phyloP scores from a whole-genome alignment of 1,140 invertebrate species.

The Drosophila quadrilineata region DNA sequence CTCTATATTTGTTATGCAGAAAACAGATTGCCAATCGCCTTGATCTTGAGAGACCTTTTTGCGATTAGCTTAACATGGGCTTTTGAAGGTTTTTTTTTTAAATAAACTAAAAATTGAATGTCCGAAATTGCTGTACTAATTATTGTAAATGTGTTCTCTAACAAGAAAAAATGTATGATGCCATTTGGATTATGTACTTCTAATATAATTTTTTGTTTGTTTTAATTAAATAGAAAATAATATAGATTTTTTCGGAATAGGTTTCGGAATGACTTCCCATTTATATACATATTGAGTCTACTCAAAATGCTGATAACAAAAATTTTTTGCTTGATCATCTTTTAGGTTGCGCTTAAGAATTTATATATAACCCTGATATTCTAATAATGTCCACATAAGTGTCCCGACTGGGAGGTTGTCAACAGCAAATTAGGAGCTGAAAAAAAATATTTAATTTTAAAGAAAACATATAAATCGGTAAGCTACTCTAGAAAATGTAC shows the following conservation, averaged over 20 bases:
- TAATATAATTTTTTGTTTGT: too few species aligned
- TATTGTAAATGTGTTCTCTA: constrained; percentile 1
- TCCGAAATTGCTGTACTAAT: constrained; percentile 7
- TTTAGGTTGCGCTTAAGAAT: constrained; percentile 20
- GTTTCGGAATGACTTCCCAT: too few species aligned
- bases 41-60: constrained; percentile 74
- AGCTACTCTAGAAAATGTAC: constrained; percentile 6
- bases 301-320: constrained; percentile 39
- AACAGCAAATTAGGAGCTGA: too few species aligned
- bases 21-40: constrained; percentile 56
- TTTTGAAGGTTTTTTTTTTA: constrained; percentile 34
- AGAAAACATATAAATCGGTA: neutral
- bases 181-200: too few species aligned
- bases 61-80: constrained; percentile 54
- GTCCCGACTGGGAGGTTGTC: constrained; percentile 20
- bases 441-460: neutral
- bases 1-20: constrained; percentile 57
- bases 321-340: constrained; percentile 44
- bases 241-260: too few species aligned
- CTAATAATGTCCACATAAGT: constrained; percentile 19
- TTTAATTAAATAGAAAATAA: too few species aligned
- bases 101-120: constrained; percentile 11
- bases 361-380: constrained; percentile 46
- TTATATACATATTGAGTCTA: constrained; percentile 2
- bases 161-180: neutral